Percentiles rank a stretch among this genome's conserved stretches.
Conservation (phyloP, 2,888 invertebrate genomes). For the Xestia ashworthii region DNA sequence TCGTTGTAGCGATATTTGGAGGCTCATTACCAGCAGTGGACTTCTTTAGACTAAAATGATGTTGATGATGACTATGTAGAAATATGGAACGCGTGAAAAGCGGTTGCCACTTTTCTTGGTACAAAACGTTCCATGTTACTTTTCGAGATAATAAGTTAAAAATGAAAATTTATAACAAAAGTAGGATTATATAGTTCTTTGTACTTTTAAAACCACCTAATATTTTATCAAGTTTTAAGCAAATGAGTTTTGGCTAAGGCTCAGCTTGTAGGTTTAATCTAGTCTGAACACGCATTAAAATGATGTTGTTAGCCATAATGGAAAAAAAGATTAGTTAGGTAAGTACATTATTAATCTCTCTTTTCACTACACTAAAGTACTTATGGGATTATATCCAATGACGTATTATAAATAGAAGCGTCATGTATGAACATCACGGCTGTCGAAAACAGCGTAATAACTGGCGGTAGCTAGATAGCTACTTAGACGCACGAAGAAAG, state of each 20-base stretch:
- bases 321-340: not conserved
- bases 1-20: not conserved
- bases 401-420: too few species aligned
- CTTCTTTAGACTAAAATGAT: not conserved
- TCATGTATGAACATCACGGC: too few species aligned
- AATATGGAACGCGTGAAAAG: not conserved
- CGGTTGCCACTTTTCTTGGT: too few species aligned
- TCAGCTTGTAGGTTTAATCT: conserved; percentile 15
- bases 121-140: not conserved
- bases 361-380: too few species aligned
- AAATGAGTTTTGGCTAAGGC: conserved; percentile 22
- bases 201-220: not conserved
- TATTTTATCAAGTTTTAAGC: not conserved
- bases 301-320: not conserved
- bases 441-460: too few species aligned
- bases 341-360: not conserved
- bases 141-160: not conserved
- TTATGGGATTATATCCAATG: too few species aligned
- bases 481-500: too few species aligned
- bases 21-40: not conserved
- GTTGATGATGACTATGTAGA: not conserved
- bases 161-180: not conserved
- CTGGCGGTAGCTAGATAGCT: too few species aligned
- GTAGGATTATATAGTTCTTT: not conserved
- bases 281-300: conserved; percentile 1